Evolutionary conservation across 2,113 vertebrate species (phyloP).

Genomic region (Pseudopodoces humilis): DNA sequence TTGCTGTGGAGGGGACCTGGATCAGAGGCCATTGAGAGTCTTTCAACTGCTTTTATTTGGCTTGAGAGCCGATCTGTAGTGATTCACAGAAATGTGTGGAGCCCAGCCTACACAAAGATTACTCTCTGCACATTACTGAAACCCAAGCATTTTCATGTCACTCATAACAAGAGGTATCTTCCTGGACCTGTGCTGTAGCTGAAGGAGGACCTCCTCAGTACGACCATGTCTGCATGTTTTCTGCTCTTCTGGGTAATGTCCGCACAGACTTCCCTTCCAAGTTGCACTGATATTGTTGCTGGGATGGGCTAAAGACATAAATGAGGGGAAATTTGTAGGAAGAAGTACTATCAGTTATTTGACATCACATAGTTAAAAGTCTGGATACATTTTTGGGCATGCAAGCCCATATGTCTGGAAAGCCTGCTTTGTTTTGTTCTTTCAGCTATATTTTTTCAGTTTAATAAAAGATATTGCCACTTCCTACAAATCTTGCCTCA

Average conservation of each 20-base stretch:
- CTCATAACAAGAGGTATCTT: background rate
- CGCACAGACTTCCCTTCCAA: background rate
- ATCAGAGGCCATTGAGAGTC: background rate
- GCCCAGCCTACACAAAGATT: background rate
- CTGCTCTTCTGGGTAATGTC: background rate
- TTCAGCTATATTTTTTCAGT: constrained; percentile 8
- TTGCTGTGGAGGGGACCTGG: background rate
- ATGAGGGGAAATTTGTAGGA: background rate
- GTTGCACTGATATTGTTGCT: background rate
- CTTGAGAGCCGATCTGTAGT: background rate
- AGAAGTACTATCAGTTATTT: background rate
- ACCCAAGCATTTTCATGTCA: background rate
- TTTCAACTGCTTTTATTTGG: background rate
- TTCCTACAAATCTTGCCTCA: constrained; percentile 17
- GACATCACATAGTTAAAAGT: background rate
- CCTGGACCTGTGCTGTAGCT: background rate
- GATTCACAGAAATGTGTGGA: background rate
- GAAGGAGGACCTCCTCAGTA: background rate
- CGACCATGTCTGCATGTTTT: background rate
- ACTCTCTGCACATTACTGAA: background rate
- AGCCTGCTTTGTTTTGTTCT: background rate
- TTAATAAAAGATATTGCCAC: constrained; percentile 27
- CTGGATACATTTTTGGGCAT: background rate
- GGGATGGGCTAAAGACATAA: background rate
- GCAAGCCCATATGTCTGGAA: background rate